Evolutionary conservation across 35 echinoderm and acorn worm species (phyloP).

Genomic region (Holothuria glaberrima): DNA sequence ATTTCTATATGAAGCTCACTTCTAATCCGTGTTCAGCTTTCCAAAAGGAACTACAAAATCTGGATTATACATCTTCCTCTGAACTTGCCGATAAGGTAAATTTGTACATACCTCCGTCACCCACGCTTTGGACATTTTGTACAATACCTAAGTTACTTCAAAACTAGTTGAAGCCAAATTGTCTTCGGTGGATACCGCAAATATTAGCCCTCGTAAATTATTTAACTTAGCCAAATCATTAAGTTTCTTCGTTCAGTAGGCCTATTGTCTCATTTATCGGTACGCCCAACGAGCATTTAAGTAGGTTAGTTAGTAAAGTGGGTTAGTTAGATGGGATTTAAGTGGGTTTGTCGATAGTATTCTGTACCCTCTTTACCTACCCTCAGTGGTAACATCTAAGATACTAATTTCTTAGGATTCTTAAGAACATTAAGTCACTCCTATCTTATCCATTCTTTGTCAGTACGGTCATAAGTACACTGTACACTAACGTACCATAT

Average conservation of each 20-base stretch:
- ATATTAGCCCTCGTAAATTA: neutral
- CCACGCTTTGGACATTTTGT: neutral
- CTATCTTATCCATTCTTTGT: neutral
- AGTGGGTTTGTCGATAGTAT: slow-evolving; percentile 22
- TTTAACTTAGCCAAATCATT: neutral
- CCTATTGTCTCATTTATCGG: slow-evolving; percentile 20
- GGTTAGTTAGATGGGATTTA: neutral
- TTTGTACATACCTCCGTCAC: too few relatives aligned
- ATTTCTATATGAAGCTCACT: neutral
- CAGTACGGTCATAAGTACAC: neutral
- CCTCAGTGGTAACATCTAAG: neutral
- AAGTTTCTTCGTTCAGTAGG: neutral
- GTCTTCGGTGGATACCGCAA: neutral
- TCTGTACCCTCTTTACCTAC: neutral
- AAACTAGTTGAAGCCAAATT: too few relatives aligned
- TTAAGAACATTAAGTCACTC: neutral
- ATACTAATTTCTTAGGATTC: neutral
- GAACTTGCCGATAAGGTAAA: too few relatives aligned
- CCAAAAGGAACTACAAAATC: slow-evolving; percentile 20
- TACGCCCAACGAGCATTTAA: too few relatives aligned
- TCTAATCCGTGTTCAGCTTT: slow-evolving; percentile 22
- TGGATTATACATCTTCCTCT: slow-evolving; percentile 12
- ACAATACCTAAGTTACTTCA: neutral
- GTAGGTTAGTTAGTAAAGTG: too few relatives aligned
- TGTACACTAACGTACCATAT: neutral